Evolutionary conservation across 2,113 vertebrate species (phyloP).

Genomic region (Balaenoptera acutorostrata): DNA sequence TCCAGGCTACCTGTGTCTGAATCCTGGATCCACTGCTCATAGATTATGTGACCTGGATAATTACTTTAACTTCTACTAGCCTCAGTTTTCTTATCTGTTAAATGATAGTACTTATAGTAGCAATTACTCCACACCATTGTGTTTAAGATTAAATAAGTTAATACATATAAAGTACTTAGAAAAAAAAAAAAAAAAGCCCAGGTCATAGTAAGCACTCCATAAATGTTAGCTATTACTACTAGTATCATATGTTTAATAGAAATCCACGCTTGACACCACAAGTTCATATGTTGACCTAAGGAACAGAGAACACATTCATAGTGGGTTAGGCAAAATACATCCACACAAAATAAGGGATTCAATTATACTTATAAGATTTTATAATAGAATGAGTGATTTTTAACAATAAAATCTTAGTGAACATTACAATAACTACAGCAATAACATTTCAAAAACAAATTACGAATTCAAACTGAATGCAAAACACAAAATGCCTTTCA

Average conservation of each 20-base stretch:
- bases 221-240: background rate
- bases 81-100: background rate
- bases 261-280: background rate
- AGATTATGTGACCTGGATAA: background rate
- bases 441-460: background rate
- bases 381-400: background rate
- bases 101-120: background rate
- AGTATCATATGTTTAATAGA: background rate
- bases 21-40: background rate
- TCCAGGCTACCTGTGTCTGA: background rate
- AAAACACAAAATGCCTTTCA: background rate
- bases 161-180: background rate
- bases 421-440: background rate
- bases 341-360: background rate
- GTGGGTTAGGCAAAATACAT: background rate
- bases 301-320: background rate
- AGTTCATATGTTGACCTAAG: background rate
- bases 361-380: background rate
- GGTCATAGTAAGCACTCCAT: background rate
- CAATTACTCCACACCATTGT: accelerated
- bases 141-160: background rate
- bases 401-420: background rate
- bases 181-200: background rate
- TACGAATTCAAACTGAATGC: background rate
- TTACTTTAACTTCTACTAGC: background rate